A percentile compares a stretch with the other conserved stretches of the same genome.
These are phyloP conservation scores for Buceros bicornis DNA, from an alignment of 2,797 vertebrate species.

Conservation along the genomic window DNA sequence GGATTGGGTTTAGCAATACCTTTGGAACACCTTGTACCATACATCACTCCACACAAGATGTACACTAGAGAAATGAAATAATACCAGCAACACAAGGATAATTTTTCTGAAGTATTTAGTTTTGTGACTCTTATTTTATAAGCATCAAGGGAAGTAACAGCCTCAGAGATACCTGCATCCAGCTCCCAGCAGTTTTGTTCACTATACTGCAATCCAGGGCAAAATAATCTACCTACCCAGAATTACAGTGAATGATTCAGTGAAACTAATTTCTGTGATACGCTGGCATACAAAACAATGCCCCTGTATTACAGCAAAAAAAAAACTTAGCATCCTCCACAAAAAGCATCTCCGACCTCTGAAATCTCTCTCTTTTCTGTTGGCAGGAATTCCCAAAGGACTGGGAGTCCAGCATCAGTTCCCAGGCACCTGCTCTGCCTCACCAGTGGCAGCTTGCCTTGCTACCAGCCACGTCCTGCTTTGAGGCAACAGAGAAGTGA, in stretches of 20 bases:
- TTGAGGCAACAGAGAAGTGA: background rate
- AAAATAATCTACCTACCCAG: background rate
- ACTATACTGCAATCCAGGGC: background rate
- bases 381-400: background rate
- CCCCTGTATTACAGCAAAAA: background rate
- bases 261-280: background rate
- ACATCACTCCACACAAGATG: background rate
- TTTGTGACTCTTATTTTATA: conserved; percentile 4
- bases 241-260: background rate
- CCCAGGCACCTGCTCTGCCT: background rate
- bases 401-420: background rate
- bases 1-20: background rate
- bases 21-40: background rate
- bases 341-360: background rate
- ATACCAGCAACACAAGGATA: background rate
- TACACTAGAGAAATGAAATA: background rate
- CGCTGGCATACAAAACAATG: background rate
- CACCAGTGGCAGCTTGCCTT: background rate
- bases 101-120: background rate
- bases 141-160: background rate
- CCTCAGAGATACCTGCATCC: background rate
- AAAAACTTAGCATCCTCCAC: background rate
- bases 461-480: background rate
- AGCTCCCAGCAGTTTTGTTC: background rate
- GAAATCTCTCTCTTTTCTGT: background rate